These are phyloP conservation scores for Apteryx mantelli DNA, from an alignment of 2,113 vertebrate genomes.

Conservation along the genomic window DNA sequence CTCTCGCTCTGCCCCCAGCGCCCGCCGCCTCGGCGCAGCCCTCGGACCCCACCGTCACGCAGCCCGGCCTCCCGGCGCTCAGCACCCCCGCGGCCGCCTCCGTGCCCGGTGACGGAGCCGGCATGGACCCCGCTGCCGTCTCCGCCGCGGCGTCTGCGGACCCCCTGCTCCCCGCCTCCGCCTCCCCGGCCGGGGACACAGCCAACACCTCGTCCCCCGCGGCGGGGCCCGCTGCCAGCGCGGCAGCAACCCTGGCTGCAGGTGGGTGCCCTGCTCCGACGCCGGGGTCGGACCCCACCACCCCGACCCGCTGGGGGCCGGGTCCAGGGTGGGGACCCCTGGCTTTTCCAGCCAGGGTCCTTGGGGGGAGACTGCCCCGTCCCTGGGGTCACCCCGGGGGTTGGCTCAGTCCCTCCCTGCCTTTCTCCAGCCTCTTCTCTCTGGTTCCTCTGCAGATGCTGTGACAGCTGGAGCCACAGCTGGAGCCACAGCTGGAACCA, in stretches of 20 bases:
- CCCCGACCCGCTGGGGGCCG: too few relatives aligned
- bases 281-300: neutral
- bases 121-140: neutral
- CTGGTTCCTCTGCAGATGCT: neutral
- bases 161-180: neutral
- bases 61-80: fast-evolving
- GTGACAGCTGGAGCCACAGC: neutral
- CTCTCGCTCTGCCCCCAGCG: too few relatives aligned
- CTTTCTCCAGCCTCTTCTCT: neutral
- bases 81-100: neutral
- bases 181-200: neutral
- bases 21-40: too few relatives aligned
- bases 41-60: too few relatives aligned
- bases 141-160: neutral
- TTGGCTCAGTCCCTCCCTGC: neutral
- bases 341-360: too few relatives aligned
- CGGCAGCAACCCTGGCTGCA: neutral
- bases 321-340: too few relatives aligned
- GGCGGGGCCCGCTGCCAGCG: neutral
- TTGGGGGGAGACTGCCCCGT: too few relatives aligned
- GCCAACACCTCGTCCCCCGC: neutral
- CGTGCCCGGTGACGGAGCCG: fast-evolving
- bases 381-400: fast-evolving
- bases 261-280: neutral
- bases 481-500: neutral